Percentiles rank a stretch among this genome's conserved stretches.
Conservation (phyloP, 2,888 invertebrate genomes). For the Parnassius mnemosyne region DNA sequence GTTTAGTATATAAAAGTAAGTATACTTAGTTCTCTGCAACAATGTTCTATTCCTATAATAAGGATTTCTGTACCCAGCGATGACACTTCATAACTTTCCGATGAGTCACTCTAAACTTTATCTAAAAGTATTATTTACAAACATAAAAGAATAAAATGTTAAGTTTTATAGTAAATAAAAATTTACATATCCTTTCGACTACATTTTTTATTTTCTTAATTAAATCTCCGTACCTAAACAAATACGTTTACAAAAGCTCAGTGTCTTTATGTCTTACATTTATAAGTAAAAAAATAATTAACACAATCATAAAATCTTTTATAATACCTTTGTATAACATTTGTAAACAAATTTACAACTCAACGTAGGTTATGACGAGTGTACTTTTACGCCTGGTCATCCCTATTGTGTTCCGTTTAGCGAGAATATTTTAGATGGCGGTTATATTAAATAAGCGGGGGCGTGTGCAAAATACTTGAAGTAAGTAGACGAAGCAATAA, state of each 20-base stretch:
- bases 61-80: no score
- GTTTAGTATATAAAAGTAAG: no score
- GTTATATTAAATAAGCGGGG: slow-evolving; percentile 7
- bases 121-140: no score
- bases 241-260: slow-evolving; percentile 10
- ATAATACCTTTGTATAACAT: slow-evolving; percentile 12
- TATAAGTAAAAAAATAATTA: slow-evolving; percentile 22
- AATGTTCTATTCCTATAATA: no score
- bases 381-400: slow-evolving; percentile 21
- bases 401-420: slow-evolving; percentile 25
- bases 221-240: slow-evolving; percentile 1
- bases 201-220: background rate
- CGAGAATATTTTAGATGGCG: slow-evolving; percentile 3
- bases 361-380: slow-evolving; percentile 17
- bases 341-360: slow-evolving; percentile 12
- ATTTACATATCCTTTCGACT: background rate
- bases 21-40: no score
- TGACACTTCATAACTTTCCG: no score
- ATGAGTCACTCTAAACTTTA: no score
- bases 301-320: slow-evolving; percentile 24
- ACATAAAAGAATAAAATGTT: no score
- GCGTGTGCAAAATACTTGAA: slow-evolving; percentile 1
- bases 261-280: slow-evolving; percentile 5
- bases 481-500: no score
- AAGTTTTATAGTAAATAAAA: slow-evolving; percentile 8